These are phyloP conservation scores for Zonitis immaculata DNA, from an alignment of 2,888 invertebrate species.

Conservation along the genomic window DNA sequence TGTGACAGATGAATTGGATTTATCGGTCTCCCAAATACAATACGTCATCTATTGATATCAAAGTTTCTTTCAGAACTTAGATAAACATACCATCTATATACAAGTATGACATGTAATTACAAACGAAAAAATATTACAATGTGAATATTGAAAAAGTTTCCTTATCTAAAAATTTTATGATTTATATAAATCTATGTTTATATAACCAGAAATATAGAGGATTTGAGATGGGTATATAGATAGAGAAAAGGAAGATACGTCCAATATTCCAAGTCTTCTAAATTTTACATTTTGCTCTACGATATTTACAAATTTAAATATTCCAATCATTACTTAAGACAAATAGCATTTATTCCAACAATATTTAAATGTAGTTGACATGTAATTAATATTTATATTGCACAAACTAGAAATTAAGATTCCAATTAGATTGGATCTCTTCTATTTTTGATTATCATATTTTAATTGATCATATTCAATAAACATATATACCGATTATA, in stretches of 20 bases:
- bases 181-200: not conserved
- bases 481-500: too few relatives aligned
- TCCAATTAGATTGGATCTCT: not conserved
- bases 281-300: too few relatives aligned
- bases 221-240: too few relatives aligned
- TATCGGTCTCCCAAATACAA: constrained; percentile 16
- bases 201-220: too few relatives aligned
- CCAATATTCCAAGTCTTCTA: too few relatives aligned
- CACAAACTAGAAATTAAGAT: too few relatives aligned
- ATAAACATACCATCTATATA: constrained; percentile 9
- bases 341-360: too few relatives aligned
- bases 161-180: not conserved
- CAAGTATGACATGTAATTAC: constrained; percentile 10
- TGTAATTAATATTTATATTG: constrained; percentile 3
- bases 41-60: constrained; percentile 12
- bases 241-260: too few relatives aligned
- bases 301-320: too few relatives aligned
- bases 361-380: not conserved
- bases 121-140: constrained; percentile 6
- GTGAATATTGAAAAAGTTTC: constrained; percentile 18
- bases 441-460: not conserved
- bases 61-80: constrained; percentile 6
- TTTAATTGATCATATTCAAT: not conserved
- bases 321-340: too few relatives aligned
- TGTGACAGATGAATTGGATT: constrained; percentile 4